Percentiles rank a stretch among this genome's conserved stretches.
Evolutionary conservation across 2,888 invertebrate genomes (phyloP).

Genomic region (Cephus pygmeus): DNA sequence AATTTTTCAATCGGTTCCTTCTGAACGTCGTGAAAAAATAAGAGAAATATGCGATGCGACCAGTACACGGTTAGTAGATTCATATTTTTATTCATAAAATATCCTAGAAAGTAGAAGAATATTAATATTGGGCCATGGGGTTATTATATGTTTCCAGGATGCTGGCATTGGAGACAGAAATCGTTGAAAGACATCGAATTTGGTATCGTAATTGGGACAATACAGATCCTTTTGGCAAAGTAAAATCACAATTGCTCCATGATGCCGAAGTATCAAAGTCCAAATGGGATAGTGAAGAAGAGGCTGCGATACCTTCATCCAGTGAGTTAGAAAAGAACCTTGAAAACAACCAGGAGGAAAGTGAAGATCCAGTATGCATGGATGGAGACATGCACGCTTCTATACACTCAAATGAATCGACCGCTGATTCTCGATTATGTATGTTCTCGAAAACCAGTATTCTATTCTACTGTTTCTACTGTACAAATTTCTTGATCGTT

Average conservation of each 20-base stretch:
- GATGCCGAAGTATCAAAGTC: constrained; percentile 44
- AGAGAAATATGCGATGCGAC: constrained; percentile 53
- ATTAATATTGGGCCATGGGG: background rate
- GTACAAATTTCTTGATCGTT: background rate
- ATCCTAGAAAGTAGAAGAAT: background rate
- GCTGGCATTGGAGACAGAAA: constrained; percentile 41
- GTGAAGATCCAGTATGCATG: background rate
- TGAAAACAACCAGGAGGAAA: background rate
- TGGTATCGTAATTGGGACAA: constrained; percentile 52
- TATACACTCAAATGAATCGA: background rate
- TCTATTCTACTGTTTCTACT: background rate
- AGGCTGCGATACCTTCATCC: constrained; percentile 20
- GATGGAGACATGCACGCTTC: background rate
- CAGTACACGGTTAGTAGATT: constrained; percentile 10
- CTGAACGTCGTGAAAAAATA: constrained; percentile 55
- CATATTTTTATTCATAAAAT: background rate
- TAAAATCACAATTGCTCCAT: background rate
- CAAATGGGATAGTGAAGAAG: constrained; percentile 62
- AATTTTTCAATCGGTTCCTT: constrained; percentile 48
- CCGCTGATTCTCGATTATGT: background rate
- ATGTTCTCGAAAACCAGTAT: background rate
- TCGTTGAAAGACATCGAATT: constrained; percentile 39
- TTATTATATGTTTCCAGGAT: constrained; percentile 34
- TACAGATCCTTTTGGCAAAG: background rate
- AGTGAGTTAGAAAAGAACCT: constrained; percentile 5